Percentiles rank a stretch among this genome's conserved stretches.
Evolutionary conservation across 2,113 vertebrate species (phyloP).

Genomic region (Excalfactoria chinensis): DNA sequence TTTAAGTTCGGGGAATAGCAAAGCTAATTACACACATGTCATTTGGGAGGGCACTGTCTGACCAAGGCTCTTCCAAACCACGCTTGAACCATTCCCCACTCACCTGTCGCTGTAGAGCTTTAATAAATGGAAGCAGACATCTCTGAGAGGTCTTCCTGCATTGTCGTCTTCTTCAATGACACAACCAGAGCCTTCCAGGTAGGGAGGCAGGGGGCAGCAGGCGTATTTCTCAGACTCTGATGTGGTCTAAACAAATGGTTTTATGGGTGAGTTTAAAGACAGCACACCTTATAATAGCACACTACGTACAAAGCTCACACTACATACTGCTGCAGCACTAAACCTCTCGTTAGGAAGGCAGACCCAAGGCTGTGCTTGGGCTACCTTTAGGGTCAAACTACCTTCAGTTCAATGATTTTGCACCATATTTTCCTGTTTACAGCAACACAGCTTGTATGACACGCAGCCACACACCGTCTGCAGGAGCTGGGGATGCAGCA

Average conservation of each 20-base stretch:
- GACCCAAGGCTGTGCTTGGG: background rate
- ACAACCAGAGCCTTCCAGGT: constrained; percentile 81
- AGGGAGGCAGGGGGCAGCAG: constrained; percentile 88
- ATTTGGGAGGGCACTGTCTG: background rate
- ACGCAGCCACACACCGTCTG: background rate
- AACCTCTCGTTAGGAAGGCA: background rate
- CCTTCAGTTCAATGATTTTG: background rate
- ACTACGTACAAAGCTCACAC: fast-evolving
- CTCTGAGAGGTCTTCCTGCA: constrained; percentile 79
- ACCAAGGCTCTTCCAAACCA: fast-evolving
- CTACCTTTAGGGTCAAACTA: background rate
- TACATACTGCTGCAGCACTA: background rate
- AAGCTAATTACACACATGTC: fast-evolving
- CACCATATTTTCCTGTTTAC: too few species aligned
- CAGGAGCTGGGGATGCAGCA: fast-evolving
- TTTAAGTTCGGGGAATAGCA: fast-evolving
- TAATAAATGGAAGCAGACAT: constrained; percentile 94
- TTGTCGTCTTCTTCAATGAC: constrained; percentile 67
- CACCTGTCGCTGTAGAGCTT: constrained; percentile 97
- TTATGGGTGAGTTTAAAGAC: background rate
- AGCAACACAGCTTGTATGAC: background rate
- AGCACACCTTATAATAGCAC: fast-evolving
- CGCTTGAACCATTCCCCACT: background rate
- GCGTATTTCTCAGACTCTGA: constrained; percentile 84
- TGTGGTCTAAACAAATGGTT: constrained; percentile 75